phyloP scores from a whole-genome alignment of 2,797 vertebrate species.

The Euphonia xanthogaster region DNA sequence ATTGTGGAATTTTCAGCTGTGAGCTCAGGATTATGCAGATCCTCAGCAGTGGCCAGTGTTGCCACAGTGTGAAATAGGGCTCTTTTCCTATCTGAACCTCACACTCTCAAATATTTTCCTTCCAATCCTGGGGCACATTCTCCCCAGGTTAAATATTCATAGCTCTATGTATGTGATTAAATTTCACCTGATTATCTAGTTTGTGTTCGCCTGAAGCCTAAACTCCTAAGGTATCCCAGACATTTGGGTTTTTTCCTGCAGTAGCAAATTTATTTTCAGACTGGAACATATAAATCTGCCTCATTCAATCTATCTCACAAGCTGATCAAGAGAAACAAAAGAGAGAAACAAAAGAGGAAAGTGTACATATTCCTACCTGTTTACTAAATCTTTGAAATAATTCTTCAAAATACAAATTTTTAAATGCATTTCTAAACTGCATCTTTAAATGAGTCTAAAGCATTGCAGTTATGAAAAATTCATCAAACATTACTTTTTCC shows the following conservation, averaged over 20 bases:
- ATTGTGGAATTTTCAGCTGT: not conserved
- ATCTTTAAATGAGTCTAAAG: not conserved
- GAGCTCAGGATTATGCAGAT: not conserved
- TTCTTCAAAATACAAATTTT: not conserved
- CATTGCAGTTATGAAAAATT: not conserved
- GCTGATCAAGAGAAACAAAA: not conserved
- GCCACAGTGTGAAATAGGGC: not conserved
- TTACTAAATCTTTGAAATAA: not conserved
- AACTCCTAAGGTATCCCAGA: not conserved
- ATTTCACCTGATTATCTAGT: not conserved
- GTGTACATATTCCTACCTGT: not conserved
- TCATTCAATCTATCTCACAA: not conserved
- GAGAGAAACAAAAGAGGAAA: not conserved
- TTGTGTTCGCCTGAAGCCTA: not conserved
- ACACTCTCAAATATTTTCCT: not conserved
- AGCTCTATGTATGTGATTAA: not conserved
- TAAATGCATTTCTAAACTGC: not conserved
- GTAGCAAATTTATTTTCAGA: not conserved
- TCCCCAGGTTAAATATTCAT: not conserved
- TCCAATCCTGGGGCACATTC: not conserved
- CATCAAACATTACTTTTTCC: not conserved
- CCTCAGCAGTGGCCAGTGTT: not conserved
- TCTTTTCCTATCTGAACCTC: not conserved
- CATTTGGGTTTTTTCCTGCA: not conserved
- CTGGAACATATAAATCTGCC: not conserved